Conservation (phyloP, 2,113 vertebrate genomes). For the Ochotona princeps region DNA sequence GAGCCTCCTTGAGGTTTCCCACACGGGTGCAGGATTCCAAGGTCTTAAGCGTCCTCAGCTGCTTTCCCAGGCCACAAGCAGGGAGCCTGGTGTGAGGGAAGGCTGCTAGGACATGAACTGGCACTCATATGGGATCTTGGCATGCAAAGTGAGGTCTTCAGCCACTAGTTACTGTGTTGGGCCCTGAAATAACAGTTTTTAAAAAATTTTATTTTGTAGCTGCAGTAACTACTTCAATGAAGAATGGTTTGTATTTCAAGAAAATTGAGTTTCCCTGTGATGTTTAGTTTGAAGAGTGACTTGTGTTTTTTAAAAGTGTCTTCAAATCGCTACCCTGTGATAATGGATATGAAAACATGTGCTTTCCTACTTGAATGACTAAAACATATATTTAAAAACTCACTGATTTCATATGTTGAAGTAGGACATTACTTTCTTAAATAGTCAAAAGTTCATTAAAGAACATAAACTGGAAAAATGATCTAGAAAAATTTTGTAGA, state of each 20-base stretch:
- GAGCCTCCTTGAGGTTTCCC: no score
- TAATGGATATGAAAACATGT: slow-evolving; percentile 3
- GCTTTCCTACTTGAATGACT: slow-evolving; percentile 5
- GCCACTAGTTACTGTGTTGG: no score
- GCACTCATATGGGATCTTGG: no score
- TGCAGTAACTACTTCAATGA: background rate
- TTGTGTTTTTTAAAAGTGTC: slow-evolving; percentile 50
- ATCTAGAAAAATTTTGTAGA: background rate
- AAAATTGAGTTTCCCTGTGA: slow-evolving; percentile 27
- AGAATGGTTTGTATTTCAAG: background rate
- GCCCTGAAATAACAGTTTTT: no score
- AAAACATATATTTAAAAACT: slow-evolving; percentile 41
- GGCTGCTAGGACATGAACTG: no score
- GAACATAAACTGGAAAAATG: slow-evolving; percentile 8
- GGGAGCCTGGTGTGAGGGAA: no score
- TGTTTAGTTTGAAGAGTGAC: slow-evolving; percentile 40
- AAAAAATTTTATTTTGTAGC: slow-evolving; percentile 12
- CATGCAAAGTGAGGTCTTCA: no score
- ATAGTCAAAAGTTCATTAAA: slow-evolving; percentile 50
- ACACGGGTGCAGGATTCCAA: no score
- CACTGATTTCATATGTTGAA: slow-evolving; percentile 45
- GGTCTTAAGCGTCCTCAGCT: no score
- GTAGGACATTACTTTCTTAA: slow-evolving; percentile 16
- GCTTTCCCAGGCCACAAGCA: no score
- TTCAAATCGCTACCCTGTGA: background rate